Evolutionary conservation across 2,888 invertebrate genomes (phyloP), one percentile per base, ranked within the genome.

Genomic region (Megamerina dolium): DNA sequence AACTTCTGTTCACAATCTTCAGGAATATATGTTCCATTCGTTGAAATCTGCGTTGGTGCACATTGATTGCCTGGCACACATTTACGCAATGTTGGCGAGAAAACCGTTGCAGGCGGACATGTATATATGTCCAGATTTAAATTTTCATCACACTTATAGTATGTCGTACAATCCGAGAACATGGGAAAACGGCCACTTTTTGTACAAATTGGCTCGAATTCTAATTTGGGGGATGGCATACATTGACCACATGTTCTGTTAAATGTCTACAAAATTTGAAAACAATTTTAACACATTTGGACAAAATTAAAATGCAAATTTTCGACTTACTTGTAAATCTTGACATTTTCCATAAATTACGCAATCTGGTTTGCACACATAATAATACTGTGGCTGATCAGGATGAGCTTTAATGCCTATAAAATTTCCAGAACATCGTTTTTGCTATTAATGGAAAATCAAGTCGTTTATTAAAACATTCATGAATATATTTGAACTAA

Each of bases 291-390:
- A 29, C 10, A 13, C 3, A 30, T 13, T 10, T n/a, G n/a, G n/a
- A n/a, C n/a, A n/a, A n/a, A n/a, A n/a, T n/a, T n/a, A 6, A 44
- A 21, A 27, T 20, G 10, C 23, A 14, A 20, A 16, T 10, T 21
- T 37, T 26, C 19, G 27, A 41, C 61, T 64, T 45, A 70, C 64
- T 51, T 68, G 61, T 2, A 60, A 51, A 19, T 55, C 56, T 17
- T 61, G 63, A 41, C 73, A 73, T 45, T 69, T 66, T 34, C 70
- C 73, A 38, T 73, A 62, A 23, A 75, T 64, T 0, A 70, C 65
- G 29, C 63, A 67, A 43, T 67, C 59, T 2, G 59, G 54, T 17
- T 65, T 67, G 42, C 75, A 75, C 3, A 74, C 64, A 41, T 73
- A 72, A 45, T 75, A 75, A 40, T 68, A 68, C 27, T 65, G 58